These are phyloP conservation scores for Drosophila nigrodunni DNA, from an alignment of 1,140 invertebrate genomes.

Conservation along the genomic window DNA sequence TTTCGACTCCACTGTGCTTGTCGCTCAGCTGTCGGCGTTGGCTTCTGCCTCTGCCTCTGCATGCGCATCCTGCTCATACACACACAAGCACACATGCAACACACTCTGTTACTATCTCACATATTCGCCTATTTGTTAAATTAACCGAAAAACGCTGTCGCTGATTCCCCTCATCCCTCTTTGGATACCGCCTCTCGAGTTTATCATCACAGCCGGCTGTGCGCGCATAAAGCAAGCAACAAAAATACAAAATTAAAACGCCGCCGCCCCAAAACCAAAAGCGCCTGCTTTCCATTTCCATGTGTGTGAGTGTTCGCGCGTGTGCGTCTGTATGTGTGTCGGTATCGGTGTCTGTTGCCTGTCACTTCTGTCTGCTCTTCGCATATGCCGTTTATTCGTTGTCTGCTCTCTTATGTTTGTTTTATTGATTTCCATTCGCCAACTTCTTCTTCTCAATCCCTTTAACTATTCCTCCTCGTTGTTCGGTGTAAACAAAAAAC, in stretches of 20 bases:
- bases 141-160: slow-evolving; percentile 52
- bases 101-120: slow-evolving; percentile 1
- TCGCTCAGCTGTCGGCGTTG: slow-evolving; percentile 32
- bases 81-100: background rate
- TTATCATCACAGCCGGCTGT: slow-evolving; percentile 14
- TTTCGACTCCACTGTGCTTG: slow-evolving; percentile 29
- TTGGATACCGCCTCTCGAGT: background rate
- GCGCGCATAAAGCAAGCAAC: slow-evolving; percentile 27
- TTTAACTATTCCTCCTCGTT: slow-evolving; percentile 33
- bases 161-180: background rate
- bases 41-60: slow-evolving; percentile 3
- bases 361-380: slow-evolving; percentile 34
- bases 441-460: slow-evolving; percentile 45
- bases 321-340: slow-evolving; percentile 4
- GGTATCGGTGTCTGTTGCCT: slow-evolving; percentile 59
- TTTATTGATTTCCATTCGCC: slow-evolving; percentile 70
- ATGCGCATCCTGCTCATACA: slow-evolving; percentile 46
- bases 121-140: slow-evolving; percentile 70
- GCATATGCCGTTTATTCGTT: slow-evolving; percentile 7
- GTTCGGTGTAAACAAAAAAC: slow-evolving; percentile 69
- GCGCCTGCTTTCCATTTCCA: slow-evolving; percentile 55
- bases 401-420: slow-evolving; percentile 60
- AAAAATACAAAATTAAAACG: slow-evolving; percentile 30
- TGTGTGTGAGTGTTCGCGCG: slow-evolving; percentile 18
- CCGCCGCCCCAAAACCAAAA: slow-evolving; percentile 32